Base-by-base conservation (phyloP, 2,113 vertebrate genomes). In the Sinocyclocheilus rhinocerous region DNA sequence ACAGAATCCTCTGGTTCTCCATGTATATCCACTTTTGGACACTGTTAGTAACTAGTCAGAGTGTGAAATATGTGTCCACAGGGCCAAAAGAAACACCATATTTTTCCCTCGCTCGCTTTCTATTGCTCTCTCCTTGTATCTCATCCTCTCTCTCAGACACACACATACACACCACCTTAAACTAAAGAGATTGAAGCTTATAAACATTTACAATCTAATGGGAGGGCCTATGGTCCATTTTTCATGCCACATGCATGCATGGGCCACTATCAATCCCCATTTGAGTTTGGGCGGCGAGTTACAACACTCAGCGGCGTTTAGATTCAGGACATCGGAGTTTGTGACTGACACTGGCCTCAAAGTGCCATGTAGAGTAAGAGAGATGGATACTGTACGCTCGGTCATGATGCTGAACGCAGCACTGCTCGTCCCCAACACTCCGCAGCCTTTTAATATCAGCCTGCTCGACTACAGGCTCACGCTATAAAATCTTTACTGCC, bases 281-380 rank as follows among this genome's bases (percentile, higher is more conserved):
- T 85, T 76, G 55, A 70, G 75, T 36, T 76, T 18, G 84, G 84
- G 85, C 36, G 26, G 59, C 52, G 55, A 81, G 73, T 73, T 61
- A 42, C 22, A 82, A 61, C 81, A 81, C 76, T n/a, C 85, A 85
- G 67, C 24, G 70, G 80, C 0, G 4, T 15, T 0, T 0, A 55
- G 85, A 86, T 86, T 87, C 33, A 50, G 86, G 0, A 4, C 13
- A 16, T 61, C 61, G 2, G 45, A 83, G 85, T 61, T 39, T 15
- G 2, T 8, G 89, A 89, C 89, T 87, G 89, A 42, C 65, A 82
- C 52, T 92, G 92, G 91, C 93, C 93, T 94, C 91, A 92, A 92
- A 94, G 92, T 93, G 93, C 92, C 94, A 94, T 52, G 89, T 81
- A 87, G 86, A 89, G 86, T 92, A 91, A 92, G 86, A 59, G 79